These are phyloP conservation scores for Oophaga sylvatica DNA, from an alignment of 2,797 vertebrate species.

Conservation along the genomic window DNA sequence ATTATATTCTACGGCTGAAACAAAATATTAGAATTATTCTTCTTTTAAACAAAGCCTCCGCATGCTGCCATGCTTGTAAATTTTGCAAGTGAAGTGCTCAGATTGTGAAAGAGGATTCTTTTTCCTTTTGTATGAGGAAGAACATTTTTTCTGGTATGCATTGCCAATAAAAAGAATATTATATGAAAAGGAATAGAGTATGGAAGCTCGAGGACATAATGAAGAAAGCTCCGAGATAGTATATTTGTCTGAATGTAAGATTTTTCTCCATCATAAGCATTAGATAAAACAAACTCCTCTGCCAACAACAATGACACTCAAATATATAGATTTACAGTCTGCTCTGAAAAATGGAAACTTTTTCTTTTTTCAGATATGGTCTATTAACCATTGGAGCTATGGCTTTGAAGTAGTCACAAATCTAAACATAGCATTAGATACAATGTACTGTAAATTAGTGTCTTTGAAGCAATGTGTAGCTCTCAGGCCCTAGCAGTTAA, in stretches of 20 bases:
- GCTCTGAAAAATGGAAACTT: background rate
- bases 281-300: slow-evolving; percentile 26
- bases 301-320: background rate
- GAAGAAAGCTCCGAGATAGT: slow-evolving; percentile 24
- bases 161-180: slow-evolving; percentile 43
- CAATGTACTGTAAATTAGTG: too few relatives aligned
- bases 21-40: slow-evolving; percentile 15
- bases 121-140: background rate
- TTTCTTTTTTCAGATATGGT: background rate
- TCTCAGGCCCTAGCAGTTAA: too few relatives aligned
- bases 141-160: slow-evolving; percentile 9
- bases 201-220: slow-evolving; percentile 29
- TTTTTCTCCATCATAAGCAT: slow-evolving; percentile 13
- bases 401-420: background rate
- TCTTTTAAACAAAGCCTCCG: slow-evolving; percentile 8
- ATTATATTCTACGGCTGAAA: background rate
- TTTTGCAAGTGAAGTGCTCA: background rate
- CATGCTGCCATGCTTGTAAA: background rate
- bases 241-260: slow-evolving; percentile 16
- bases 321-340: background rate
- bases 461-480: too few relatives aligned
- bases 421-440: background rate
- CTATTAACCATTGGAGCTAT: background rate
- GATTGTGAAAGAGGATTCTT: slow-evolving; percentile 14
- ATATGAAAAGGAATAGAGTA: slow-evolving; percentile 39